Base-by-base conservation (phyloP, 2,797 vertebrate species). In the Chloroceryle amazona region DNA sequence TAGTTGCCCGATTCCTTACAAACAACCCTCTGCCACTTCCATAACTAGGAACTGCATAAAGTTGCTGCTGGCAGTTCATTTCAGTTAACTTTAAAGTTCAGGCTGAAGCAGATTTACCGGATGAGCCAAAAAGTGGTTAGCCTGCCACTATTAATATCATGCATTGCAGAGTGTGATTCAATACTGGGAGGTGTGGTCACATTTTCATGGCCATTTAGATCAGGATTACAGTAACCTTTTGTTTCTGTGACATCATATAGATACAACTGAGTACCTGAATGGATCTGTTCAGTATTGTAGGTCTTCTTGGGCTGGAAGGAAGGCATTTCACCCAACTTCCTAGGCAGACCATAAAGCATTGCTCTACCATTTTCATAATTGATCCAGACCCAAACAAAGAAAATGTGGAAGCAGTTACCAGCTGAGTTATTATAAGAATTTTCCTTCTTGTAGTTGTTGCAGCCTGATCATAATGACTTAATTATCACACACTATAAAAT, bases 401-500 rank as follows among this genome's bases (percentile, higher is more conserved):
- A 90, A 81, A 90, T 44, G 60, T 9, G 19, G 23, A 62, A 86
- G 44, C 37, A 60, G 44, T 79, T 91, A 60, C 44, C 42, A 49
- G 55, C 70, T 67, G 52, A 95, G 73, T 49, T 95, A 22, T 81
- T 93, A 25, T 7, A 88, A 70, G 58, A 54, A 62, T 60, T 90
- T 94, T 76, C 55, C n/a, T 75, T 86, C 66, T 49, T 81, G 65
- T 83, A 47, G 60, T 58, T 79, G 51, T 91, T 86, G n/a, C 42
- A 75, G 58, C 42, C 51, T 86, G 66, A 91, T 90, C 37, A n/a
- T 88, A 81, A 86, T 89, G 66, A 92, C 81, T 95, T 70, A 91
- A 41, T 94, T 95, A 94, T 79, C 93, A 71, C 73, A 61, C 28
- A 55, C 57, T 90, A 33, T 86, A 90, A 92, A 95, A 54, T 54